A percentile compares a stretch with the other conserved stretches of the same genome.
These are phyloP conservation scores for Muscicapa striata DNA, from an alignment of 2,797 vertebrate species.

Conservation along the genomic window DNA sequence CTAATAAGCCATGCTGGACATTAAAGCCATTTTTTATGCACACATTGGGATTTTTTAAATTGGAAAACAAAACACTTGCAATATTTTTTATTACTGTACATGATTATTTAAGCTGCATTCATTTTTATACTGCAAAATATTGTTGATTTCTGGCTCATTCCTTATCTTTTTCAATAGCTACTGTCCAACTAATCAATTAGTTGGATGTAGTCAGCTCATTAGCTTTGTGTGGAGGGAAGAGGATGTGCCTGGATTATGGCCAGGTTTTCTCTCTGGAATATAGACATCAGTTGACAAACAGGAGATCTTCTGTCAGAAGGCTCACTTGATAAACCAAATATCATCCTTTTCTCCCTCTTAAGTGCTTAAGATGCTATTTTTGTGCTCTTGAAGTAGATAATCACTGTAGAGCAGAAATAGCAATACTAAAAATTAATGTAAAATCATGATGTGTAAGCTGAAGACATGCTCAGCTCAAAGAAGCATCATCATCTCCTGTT, in stretches of 20 bases:
- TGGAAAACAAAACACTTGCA: neutral
- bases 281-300: neutral
- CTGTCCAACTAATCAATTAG: neutral
- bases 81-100: neutral
- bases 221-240: neutral
- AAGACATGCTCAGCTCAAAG: neutral
- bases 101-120: neutral
- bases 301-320: constrained; percentile 27
- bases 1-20: neutral
- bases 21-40: neutral
- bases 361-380: constrained; percentile 45
- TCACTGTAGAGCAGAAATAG: constrained; percentile 18
- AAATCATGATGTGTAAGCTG: neutral
- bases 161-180: neutral
- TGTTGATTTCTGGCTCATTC: neutral
- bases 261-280: neutral
- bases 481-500: neutral
- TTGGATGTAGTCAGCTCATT: neutral
- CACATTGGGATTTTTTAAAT: neutral
- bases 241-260: neutral
- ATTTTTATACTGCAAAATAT: neutral
- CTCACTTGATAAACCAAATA: constrained; percentile 9
- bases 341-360: neutral
- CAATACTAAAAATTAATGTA: neutral
- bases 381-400: constrained; percentile 29